Evolutionary conservation across 2,797 vertebrate genomes (phyloP).

Genomic region (Morelia viridis): DNA sequence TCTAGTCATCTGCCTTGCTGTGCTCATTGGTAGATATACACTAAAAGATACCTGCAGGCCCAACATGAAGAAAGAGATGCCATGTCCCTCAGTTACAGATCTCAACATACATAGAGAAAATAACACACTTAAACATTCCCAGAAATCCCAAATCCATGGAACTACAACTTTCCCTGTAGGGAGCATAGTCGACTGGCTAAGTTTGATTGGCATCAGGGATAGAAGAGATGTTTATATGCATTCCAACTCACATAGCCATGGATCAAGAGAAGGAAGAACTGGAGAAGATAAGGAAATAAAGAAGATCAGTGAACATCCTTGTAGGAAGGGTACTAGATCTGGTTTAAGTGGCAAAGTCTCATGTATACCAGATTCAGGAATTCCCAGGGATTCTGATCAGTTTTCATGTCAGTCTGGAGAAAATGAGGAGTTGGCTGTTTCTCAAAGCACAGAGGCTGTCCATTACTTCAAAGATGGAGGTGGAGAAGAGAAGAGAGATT

Average conservation of each 20-base stretch:
- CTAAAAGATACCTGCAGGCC: slow-evolving; percentile 67
- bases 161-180: slow-evolving; percentile 47
- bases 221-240: slow-evolving; percentile 72
- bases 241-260: slow-evolving; percentile 82
- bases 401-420: slow-evolving; percentile 79
- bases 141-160: slow-evolving; percentile 52
- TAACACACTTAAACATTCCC: slow-evolving; percentile 60
- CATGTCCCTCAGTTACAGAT: slow-evolving; percentile 55
- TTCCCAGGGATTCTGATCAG: slow-evolving; percentile 77
- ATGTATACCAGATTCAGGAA: slow-evolving; percentile 74
- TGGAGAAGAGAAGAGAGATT: slow-evolving; percentile 64
- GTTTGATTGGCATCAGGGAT: slow-evolving; percentile 64
- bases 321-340: slow-evolving; percentile 69
- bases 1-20: slow-evolving; percentile 73
- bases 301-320: slow-evolving; percentile 82
- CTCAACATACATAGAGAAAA: slow-evolving; percentile 55
- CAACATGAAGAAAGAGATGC: slow-evolving; percentile 67
- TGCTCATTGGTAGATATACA: slow-evolving; percentile 79
- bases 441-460: slow-evolving; percentile 73
- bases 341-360: slow-evolving; percentile 55
- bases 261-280: slow-evolving; percentile 86
- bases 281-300: slow-evolving; percentile 92
- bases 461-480: slow-evolving; percentile 75
- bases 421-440: slow-evolving; percentile 43
- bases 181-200: slow-evolving; percentile 68